Conservation (phyloP, 2,113 vertebrate genomes). For the Pelmatolapia mariae region DNA sequence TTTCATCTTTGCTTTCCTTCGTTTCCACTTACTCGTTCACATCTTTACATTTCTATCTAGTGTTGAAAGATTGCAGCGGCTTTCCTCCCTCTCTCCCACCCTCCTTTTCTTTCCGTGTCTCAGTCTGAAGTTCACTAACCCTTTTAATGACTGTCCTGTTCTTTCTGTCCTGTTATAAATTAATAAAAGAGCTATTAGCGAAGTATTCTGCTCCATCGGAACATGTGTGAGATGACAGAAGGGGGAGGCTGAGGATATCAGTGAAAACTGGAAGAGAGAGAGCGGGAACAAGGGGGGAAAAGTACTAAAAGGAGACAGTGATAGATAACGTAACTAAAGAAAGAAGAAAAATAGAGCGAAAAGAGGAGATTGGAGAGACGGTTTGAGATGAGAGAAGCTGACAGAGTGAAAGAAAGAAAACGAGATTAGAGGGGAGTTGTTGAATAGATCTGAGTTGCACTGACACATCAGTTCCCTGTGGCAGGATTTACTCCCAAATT, state of each 20-base stretch:
- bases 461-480: conserved; percentile 40
- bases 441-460: conserved; percentile 25
- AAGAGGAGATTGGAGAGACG: background rate
- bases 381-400: conserved; percentile 22
- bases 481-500: conserved; percentile 36
- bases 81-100: background rate
- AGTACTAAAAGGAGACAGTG: conserved; percentile 12
- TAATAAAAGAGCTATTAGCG: conserved; percentile 48
- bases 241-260: background rate
- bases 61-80: background rate
- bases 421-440: background rate
- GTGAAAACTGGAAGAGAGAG: background rate
- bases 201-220: background rate
- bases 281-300: background rate
- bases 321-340: conserved; percentile 36
- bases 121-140: background rate
- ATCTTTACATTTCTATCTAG: background rate
- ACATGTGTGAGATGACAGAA: background rate
- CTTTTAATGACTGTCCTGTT: conserved; percentile 19
- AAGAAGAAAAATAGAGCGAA: background rate
- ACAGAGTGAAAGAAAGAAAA: conserved; percentile 5
- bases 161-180: conserved; percentile 28
- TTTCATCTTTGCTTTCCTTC: background rate
- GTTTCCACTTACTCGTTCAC: background rate
- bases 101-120: background rate